Conservation (phyloP, 2,797 vertebrate genomes). For the Coregonus suidteri region DNA sequence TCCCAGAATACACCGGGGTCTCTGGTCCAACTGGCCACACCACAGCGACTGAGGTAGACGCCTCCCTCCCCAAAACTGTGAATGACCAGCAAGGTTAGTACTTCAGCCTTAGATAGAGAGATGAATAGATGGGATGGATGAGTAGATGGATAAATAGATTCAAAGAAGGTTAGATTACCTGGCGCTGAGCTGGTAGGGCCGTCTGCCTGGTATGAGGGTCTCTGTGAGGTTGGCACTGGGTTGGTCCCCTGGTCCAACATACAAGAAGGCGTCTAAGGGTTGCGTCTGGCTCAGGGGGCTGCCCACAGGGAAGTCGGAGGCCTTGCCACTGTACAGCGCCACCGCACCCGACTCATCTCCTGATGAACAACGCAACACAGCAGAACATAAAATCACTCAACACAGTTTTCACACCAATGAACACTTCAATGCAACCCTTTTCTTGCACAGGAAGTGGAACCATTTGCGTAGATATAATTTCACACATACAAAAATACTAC, state of each 20-base stretch:
- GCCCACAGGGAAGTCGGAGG: constrained; percentile 66
- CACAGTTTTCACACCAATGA: background rate
- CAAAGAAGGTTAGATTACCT: constrained; percentile 55
- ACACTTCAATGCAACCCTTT: no score
- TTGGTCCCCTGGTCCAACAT: constrained; percentile 55
- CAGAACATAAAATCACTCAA: background rate
- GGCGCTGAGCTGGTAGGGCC: constrained; percentile 66
- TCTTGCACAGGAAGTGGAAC: background rate
- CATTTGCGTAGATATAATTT: background rate
- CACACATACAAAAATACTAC: background rate
- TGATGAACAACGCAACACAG: constrained; percentile 27
- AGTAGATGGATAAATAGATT: no score
- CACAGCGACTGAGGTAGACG: constrained; percentile 78
- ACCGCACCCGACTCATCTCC: constrained; percentile 75
- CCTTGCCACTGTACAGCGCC: constrained; percentile 76
- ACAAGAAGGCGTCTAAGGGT: constrained; percentile 83
- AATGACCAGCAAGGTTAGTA: background rate
- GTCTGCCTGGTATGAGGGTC: constrained; percentile 76
- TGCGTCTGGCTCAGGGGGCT: constrained; percentile 54
- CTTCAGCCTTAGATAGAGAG: background rate
- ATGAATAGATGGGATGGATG: background rate
- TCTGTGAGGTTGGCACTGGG: constrained; percentile 71
- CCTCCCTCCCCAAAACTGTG: constrained; percentile 69
- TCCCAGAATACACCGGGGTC: constrained; percentile 78
- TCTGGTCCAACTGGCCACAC: constrained; percentile 71